These are phyloP conservation scores for Pyrocephalus nanus DNA, from an alignment of 2,797 vertebrate species.

Conservation along the genomic window DNA sequence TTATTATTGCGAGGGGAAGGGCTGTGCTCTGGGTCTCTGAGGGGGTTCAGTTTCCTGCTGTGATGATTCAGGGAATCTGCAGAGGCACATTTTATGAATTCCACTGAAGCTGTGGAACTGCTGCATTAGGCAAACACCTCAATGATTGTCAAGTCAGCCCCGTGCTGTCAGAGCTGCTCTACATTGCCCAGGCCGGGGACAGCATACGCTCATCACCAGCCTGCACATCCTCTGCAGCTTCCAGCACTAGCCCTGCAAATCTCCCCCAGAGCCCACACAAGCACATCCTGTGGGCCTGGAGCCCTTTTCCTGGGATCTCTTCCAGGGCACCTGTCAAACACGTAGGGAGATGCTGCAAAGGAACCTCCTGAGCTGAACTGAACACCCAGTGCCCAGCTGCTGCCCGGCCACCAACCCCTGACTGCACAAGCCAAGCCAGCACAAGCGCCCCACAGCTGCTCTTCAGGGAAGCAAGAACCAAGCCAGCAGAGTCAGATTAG, in stretches of 20 bases:
- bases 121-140: slow-evolving; percentile 16
- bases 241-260: not conserved
- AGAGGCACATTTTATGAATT: not conserved
- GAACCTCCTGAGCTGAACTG: not conserved
- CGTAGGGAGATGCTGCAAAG: not conserved
- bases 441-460: accelerated
- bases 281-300: not conserved
- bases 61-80: not conserved
- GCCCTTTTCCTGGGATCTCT: not conserved
- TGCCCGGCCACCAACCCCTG: not conserved
- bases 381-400: accelerated
- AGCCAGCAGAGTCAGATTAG: not conserved
- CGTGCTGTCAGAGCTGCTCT: not conserved
- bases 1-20: not conserved
- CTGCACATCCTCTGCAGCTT: not conserved
- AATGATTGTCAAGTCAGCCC: not conserved
- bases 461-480: accelerated
- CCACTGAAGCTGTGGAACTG: not conserved
- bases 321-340: not conserved
- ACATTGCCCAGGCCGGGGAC: not conserved
- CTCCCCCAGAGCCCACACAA: not conserved
- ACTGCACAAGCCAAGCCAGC: not conserved
- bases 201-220: not conserved
- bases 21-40: not conserved
- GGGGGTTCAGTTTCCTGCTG: not conserved